Evolutionary conservation across 2,888 invertebrate species (phyloP).

Genomic region (Marronus borbonicus): DNA sequence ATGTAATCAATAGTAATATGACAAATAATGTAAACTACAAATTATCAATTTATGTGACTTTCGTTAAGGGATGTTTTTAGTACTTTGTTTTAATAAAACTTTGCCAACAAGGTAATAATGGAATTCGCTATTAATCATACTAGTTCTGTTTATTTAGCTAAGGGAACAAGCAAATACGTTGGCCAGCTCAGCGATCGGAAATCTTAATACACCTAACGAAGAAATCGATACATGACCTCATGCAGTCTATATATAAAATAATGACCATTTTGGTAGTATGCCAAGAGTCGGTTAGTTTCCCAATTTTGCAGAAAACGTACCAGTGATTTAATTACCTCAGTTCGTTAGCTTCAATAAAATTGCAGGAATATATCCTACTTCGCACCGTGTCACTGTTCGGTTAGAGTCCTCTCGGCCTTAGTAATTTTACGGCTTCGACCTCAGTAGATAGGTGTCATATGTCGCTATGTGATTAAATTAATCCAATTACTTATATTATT

Average conservation of each 20-base stretch:
- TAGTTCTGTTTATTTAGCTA: no score
- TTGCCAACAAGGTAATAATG: no score
- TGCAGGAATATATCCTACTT: neutral
- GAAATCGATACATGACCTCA: conserved; percentile 31
- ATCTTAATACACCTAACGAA: conserved; percentile 23
- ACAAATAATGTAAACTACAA: no score
- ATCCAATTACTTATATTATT: conserved; percentile 18
- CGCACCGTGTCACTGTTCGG: neutral
- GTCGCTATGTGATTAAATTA: conserved; percentile 16
- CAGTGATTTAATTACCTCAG: conserved; percentile 34
- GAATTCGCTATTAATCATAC: no score
- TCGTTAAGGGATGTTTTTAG: no score
- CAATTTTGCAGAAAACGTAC: conserved; percentile 47
- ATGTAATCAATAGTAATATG: no score
- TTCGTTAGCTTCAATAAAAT: conserved; percentile 23
- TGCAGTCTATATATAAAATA: conserved; percentile 49
- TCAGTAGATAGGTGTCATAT: conserved; percentile 11
- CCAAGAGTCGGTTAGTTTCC: conserved; percentile 40
- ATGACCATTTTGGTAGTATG: conserved; percentile 51
- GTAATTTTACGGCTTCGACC: neutral
- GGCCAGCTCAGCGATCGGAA: neutral
- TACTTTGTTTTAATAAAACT: no score
- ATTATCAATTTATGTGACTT: no score
- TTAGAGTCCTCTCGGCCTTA: neutral
- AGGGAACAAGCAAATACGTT: neutral